Evolutionary conservation across 2,113 vertebrate genomes (phyloP).

Genomic region (Synchiropus splendidus): DNA sequence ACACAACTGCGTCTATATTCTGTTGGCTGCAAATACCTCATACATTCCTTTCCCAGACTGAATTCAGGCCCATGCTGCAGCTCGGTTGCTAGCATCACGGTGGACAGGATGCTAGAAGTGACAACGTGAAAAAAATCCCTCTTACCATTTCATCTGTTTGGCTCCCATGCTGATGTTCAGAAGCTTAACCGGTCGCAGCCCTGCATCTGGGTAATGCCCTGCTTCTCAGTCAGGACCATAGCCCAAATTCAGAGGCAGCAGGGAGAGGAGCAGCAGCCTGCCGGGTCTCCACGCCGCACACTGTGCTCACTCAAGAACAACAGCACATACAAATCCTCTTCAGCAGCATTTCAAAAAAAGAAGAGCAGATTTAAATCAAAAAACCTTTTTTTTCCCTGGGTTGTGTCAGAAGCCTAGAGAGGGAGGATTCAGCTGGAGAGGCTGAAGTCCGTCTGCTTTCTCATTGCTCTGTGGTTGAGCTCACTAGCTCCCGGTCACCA

Average conservation of each 20-base stretch:
- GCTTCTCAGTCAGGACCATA: conserved; percentile 57
- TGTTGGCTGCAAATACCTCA: background rate
- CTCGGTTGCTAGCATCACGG: conserved; percentile 11
- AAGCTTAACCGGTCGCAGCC: conserved; percentile 43
- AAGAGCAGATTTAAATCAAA: conserved; percentile 32
- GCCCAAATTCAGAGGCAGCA: conserved; percentile 37
- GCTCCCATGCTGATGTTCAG: conserved; percentile 64
- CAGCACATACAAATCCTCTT: conserved; percentile 48
- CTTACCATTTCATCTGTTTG: conserved; percentile 75
- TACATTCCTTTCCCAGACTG: background rate
- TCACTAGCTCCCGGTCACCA: conserved; percentile 53
- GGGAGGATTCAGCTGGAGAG: conserved; percentile 22
- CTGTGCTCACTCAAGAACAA: conserved; percentile 52
- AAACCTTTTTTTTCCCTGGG: conserved; percentile 26
- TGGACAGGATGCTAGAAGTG: background rate
- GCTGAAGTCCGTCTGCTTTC: conserved; percentile 50
- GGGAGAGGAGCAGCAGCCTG: conserved; percentile 42
- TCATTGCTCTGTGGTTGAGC: conserved; percentile 49
- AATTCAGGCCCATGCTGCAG: conserved; percentile 6
- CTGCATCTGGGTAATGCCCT: conserved; percentile 55
- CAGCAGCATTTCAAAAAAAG: conserved; percentile 14
- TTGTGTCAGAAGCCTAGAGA: conserved; percentile 43
- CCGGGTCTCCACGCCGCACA: conserved; percentile 47
- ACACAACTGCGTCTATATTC: background rate
- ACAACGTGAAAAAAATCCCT: conserved; percentile 10